Conservation (phyloP, 2,113 vertebrate genomes). For the Natator depressus region DNA sequence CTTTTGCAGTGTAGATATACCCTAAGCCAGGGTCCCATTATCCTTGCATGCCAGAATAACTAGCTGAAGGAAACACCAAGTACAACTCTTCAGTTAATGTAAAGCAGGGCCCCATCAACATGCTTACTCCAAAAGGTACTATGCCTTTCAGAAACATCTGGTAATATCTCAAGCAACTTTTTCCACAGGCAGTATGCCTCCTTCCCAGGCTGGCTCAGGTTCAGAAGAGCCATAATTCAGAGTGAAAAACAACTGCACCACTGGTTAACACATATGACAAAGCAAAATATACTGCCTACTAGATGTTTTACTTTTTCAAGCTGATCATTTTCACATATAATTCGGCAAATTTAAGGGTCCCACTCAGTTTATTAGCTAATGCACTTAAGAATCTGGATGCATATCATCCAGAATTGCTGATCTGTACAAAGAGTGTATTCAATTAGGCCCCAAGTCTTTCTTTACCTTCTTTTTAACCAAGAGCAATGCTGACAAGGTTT, state of each 20-base stretch:
- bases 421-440: neutral
- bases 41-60: neutral
- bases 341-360: neutral
- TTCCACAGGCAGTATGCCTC: neutral
- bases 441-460: neutral
- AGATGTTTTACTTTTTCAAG: constrained; percentile 6
- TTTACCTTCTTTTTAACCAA: constrained; percentile 1
- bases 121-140: neutral
- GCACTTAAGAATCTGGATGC: neutral
- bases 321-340: neutral
- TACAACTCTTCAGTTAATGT: neutral
- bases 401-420: neutral
- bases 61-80: neutral
- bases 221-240: neutral
- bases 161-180: neutral
- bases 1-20: neutral
- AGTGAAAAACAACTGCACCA: neutral
- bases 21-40: neutral
- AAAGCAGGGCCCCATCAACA: neutral
- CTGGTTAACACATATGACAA: constrained; percentile 28
- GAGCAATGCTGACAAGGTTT: neutral
- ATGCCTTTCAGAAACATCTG: neutral
- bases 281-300: neutral
- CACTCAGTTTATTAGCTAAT: neutral
- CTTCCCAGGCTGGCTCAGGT: neutral